These are phyloP conservation scores for Silurus asotus DNA, from an alignment of 2,113 vertebrate species.

Conservation along the genomic window DNA sequence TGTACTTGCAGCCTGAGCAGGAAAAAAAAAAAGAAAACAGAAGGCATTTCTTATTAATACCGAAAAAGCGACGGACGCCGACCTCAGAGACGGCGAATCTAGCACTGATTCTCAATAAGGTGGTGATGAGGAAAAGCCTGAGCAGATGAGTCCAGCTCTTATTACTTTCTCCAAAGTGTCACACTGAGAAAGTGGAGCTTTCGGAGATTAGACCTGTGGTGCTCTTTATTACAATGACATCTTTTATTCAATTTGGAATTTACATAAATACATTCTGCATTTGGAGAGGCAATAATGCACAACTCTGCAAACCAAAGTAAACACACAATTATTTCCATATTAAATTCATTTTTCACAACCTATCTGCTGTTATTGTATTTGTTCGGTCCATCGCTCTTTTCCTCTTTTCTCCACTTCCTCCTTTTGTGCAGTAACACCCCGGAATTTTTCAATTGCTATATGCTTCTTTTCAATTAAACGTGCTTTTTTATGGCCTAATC, in stretches of 20 bases:
- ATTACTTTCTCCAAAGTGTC: slow-evolving; percentile 60
- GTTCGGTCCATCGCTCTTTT: slow-evolving; percentile 64
- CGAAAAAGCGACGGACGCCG: slow-evolving; percentile 13
- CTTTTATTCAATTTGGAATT: slow-evolving; percentile 81
- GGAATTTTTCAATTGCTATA: slow-evolving; percentile 73
- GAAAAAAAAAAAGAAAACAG: slow-evolving; percentile 5
- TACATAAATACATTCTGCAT: slow-evolving; percentile 83
- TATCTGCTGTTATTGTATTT: slow-evolving; percentile 70
- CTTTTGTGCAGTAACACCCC: slow-evolving; percentile 51
- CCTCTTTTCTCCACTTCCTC: slow-evolving; percentile 55
- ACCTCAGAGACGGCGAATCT: slow-evolving; percentile 21
- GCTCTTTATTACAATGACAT: slow-evolving; percentile 81
- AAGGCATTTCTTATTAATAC: slow-evolving; percentile 20
- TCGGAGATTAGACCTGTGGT: slow-evolving; percentile 77
- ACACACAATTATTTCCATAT: slow-evolving; percentile 81
- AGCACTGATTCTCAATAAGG: slow-evolving; percentile 38
- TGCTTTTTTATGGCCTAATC: slow-evolving; percentile 78
- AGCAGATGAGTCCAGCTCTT: slow-evolving; percentile 59
- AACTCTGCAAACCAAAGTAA: slow-evolving; percentile 80
- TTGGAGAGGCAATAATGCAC: slow-evolving; percentile 78
- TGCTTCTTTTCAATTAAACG: slow-evolving; percentile 76
- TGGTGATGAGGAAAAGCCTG: slow-evolving; percentile 45
- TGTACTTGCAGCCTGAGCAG: slow-evolving; percentile 93
- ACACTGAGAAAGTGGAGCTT: slow-evolving; percentile 73
- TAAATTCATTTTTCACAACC: slow-evolving; percentile 81